Percentiles rank a stretch among this genome's conserved stretches.
Conservation (phyloP, 2,797 vertebrate species). For the Meriones psammophilus region DNA sequence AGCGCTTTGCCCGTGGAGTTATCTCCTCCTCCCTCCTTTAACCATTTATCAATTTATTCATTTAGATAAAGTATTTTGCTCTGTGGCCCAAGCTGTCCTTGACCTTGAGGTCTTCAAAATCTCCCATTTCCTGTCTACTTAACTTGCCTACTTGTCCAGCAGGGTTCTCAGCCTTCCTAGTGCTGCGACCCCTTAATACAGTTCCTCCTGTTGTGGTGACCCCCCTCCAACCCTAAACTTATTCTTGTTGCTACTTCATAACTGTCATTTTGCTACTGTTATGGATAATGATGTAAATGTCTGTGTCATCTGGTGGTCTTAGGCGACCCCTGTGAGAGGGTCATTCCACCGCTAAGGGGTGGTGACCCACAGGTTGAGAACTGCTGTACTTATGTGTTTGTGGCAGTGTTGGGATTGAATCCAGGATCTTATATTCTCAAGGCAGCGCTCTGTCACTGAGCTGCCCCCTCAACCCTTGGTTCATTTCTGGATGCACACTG, state of each 20-base stretch:
- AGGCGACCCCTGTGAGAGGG: not conserved
- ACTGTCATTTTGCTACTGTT: not conserved
- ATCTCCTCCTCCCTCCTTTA: too few species aligned
- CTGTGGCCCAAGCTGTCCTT: not conserved
- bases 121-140: not conserved
- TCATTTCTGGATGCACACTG: constrained; percentile 17
- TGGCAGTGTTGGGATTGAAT: not conserved
- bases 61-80: not conserved
- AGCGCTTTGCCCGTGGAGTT: not conserved
- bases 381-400: not conserved
- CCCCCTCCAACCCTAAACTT: not conserved
- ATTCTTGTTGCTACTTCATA: not conserved
- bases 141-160: not conserved
- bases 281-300: not conserved
- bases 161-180: not conserved
- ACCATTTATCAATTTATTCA: not conserved
- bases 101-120: not conserved
- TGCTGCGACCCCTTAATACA: not conserved
- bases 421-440: too few species aligned
- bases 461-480: too few species aligned
- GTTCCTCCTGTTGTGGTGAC: not conserved
- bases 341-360: not conserved
- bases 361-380: not conserved
- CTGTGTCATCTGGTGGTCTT: not conserved
- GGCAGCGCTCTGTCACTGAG: not conserved